These are phyloP conservation scores for Tympanuchus pallidicinctus DNA, from an alignment of 2,113 vertebrate genomes.

Conservation along the genomic window DNA sequence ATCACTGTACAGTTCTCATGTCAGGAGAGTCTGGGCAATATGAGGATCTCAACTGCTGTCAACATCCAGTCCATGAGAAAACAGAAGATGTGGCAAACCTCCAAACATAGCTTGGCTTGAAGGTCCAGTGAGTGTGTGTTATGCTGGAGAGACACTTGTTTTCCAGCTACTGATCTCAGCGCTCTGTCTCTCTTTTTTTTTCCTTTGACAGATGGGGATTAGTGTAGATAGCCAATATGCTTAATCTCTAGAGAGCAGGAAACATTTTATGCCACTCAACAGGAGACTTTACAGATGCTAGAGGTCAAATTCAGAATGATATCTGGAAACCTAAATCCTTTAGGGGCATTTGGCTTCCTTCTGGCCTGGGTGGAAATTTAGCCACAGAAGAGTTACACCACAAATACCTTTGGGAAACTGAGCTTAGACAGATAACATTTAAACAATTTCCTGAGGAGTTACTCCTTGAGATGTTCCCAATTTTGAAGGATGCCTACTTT, in stretches of 20 bases:
- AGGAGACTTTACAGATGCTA: slow-evolving; percentile 1
- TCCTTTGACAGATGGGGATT: slow-evolving; percentile 11
- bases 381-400: background rate
- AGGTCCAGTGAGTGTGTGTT: background rate
- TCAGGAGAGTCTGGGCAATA: slow-evolving; percentile 62
- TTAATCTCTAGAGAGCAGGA: slow-evolving; percentile 25
- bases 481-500: background rate
- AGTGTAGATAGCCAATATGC: background rate
- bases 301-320: slow-evolving; percentile 34
- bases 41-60: slow-evolving; percentile 65
- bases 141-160: background rate
- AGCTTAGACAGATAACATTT: background rate
- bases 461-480: background rate
- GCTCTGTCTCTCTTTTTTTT: background rate
- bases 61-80: slow-evolving; percentile 67
- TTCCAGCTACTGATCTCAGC: background rate
- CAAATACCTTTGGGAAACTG: slow-evolving; percentile 8
- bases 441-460: background rate
- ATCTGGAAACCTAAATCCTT: slow-evolving; percentile 19
- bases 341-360: background rate
- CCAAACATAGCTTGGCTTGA: background rate
- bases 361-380: background rate
- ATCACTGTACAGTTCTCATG: slow-evolving; percentile 57
- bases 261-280: slow-evolving; percentile 45
- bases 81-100: slow-evolving; percentile 66